These are phyloP conservation scores for Peromyscus polionotus DNA, from an alignment of 2,113 vertebrate genomes.

Conservation along the genomic window DNA sequence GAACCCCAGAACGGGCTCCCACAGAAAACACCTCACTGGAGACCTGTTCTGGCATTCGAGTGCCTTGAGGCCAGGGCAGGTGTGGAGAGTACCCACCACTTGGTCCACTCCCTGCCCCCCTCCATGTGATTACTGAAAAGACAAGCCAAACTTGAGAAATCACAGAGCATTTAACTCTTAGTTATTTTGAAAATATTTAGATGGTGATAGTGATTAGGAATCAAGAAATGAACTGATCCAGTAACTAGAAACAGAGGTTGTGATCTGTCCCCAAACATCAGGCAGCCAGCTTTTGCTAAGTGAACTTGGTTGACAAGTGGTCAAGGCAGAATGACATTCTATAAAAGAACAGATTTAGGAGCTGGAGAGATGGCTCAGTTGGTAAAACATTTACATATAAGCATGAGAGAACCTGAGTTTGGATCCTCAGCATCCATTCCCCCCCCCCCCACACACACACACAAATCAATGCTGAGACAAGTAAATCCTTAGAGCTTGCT, in stretches of 20 bases:
- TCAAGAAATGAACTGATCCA: neutral
- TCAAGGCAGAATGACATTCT: neutral
- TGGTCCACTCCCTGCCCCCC: no score
- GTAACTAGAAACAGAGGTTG: neutral
- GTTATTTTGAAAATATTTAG: neutral
- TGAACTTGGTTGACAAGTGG: conserved; percentile 6
- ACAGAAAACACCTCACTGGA: neutral
- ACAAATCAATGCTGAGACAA: neutral
- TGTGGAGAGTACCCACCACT: neutral
- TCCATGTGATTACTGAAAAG: neutral
- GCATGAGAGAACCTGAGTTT: neutral
- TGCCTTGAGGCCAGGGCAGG: neutral
- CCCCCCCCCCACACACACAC: no score
- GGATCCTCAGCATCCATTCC: neutral
- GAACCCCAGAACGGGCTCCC: no score
- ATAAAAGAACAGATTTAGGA: neutral
- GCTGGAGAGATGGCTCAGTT: neutral
- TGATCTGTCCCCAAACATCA: neutral
- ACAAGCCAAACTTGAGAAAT: neutral
- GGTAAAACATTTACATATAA: neutral
- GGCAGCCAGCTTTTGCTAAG: neutral
- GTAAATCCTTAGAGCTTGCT: neutral
- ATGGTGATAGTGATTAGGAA: neutral
- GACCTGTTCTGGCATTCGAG: neutral
- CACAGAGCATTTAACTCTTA: neutral